Evolutionary conservation across 2,888 invertebrate species (phyloP), one percentile per base, ranked within the genome.

Genomic region (Rhingia campestris): DNA sequence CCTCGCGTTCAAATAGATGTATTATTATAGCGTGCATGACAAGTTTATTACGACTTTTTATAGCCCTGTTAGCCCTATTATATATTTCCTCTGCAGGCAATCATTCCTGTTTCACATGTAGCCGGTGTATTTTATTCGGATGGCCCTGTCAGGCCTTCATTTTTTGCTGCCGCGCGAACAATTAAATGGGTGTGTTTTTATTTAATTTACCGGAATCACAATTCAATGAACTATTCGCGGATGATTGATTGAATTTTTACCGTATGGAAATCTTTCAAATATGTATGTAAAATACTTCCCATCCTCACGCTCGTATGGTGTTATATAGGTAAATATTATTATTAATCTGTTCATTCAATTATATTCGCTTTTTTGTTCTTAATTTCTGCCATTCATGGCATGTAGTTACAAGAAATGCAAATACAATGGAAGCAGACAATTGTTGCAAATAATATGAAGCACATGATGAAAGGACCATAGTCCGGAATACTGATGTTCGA

Each of bases 141-240:
- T 22, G 12, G 9, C 3, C 33, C 33, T 58, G 22, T 9, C 10
- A 5, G 45, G n/a, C 22, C 47, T 14, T 63, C 22, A 30, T 33
- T 59, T 30, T 45, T 9, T 12, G 6, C 6, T 54, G 9, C 5
- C 32, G 22, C n/a, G 33, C 4, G 61, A 14, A 22, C 22, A 47
- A 63, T 63, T 49, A 64, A 32, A 32, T 6, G 14, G 59, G 41
- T 32, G 22, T 72, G 51, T 72, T 72, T 63, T 72, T 14, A 72
- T 72, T 73, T 54, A 56, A 73, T 73, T 73, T 56, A 39, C 63
- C 30, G 54, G 35, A 64, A 73, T 73, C 56, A 37, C 73, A 45
- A 54, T 69, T 56, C 56, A 37, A 47, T 69, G 56, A 69, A 37
- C 56, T 22, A 56, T 6, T 63, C 12, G 64, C 12, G 12, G 12